These are phyloP conservation scores for Aphrophora alni DNA, from an alignment of 2,888 invertebrate species.

Conservation along the genomic window DNA sequence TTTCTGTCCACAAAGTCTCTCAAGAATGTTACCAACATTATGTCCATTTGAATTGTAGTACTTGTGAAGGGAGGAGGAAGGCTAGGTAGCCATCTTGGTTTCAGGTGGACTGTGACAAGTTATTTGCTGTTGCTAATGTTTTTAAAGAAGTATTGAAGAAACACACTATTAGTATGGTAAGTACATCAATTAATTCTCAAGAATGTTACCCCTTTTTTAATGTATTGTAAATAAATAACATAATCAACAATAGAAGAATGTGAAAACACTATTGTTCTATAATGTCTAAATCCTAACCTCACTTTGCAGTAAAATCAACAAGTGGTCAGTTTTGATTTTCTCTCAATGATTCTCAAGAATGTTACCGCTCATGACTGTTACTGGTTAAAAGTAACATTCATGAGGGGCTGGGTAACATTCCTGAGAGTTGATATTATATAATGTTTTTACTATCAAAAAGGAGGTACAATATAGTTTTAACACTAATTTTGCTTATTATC, in stretches of 20 bases:
- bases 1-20: not conserved
- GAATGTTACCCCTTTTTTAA: no score
- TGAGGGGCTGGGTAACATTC: not conserved
- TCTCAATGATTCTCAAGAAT: slow-evolving; percentile 1
- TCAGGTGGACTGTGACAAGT: not conserved
- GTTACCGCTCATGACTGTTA: not conserved
- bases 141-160: not conserved
- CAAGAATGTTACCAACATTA: not conserved
- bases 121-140: not conserved
- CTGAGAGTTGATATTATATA: not conserved
- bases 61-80: not conserved
- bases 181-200: no score
- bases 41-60: not conserved
- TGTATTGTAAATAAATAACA: no score
- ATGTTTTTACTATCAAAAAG: not conserved
- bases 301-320: not conserved
- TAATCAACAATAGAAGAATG: not conserved
- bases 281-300: not conserved
- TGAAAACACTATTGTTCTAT: not conserved
- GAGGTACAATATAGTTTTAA: not conserved
- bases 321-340: not conserved
- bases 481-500: not conserved
- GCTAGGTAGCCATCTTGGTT: not conserved
- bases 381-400: no score
- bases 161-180: no score